Evolutionary conservation across 2,888 invertebrate species (phyloP), one percentile per base, ranked within the genome.

Genomic region (Gibbula magus): DNA sequence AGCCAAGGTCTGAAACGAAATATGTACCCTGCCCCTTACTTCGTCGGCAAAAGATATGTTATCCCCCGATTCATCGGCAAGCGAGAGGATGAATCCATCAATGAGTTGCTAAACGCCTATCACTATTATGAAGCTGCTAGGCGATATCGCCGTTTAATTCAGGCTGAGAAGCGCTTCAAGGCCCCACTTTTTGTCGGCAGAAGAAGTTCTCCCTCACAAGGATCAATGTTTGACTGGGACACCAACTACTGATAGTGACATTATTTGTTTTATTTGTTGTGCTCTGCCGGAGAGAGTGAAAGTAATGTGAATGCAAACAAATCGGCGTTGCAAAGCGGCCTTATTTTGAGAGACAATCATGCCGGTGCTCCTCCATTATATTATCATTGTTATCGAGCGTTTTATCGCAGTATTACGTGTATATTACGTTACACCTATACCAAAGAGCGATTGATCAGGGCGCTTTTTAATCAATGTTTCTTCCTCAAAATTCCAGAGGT

Each of bases 101-200:
- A 76, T 79, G 13, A 84, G 82, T 66, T 79, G 29, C 79, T 86
- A 10, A 83, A 83, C n/a, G 85, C 85, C 20, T 79, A 86, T n/a
- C 80, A 83, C 10, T 75, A 61, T 0, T 74, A 78, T 22, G 78
- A 78, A 51, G 78, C 81, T 18, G 75, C 78, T 2, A 66, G 75
- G 22, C 75, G 75, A 22, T 78, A 80, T 52, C 74, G 80, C 4
- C 77, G 80, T 10, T 61, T 81, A 78, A 67, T 78, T 74, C 81
- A 81, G 45, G 54, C 81, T 4, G 78, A 81, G 22, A 87, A 87
- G 70, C 82, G 87, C 73, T 84, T 85, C 82, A 80, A 86, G 35
- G 83, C 85, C 20, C 87, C 87, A 0, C 70, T 85, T 56, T 87
- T 87, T 79, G 81, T 87, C 25, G 87, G 87, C 7, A 83, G 84